Conservation (phyloP, 2,797 vertebrate genomes). For the Clarias pachynema region DNA sequence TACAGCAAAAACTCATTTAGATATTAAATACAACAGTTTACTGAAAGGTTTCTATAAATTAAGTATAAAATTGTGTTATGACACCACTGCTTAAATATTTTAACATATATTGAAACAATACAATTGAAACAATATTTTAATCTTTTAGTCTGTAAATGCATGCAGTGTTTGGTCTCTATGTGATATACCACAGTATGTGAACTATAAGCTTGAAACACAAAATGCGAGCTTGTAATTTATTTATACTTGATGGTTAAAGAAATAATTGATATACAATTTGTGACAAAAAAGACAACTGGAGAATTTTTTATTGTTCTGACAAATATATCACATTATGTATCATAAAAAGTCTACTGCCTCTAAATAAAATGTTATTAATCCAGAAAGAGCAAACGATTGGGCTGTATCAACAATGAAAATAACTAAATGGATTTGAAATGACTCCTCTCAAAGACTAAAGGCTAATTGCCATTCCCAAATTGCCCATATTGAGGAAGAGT, state of each 20-base stretch:
- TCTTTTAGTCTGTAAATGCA: slow-evolving; percentile 15
- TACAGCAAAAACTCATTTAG: neutral
- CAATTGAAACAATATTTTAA: slow-evolving; percentile 1
- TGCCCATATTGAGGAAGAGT: no score
- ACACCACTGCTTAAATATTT: slow-evolving; percentile 40
- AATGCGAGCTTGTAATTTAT: neutral
- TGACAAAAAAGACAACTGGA: neutral
- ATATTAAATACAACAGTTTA: slow-evolving; percentile 13
- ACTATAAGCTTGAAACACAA: neutral
- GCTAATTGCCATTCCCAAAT: no score
- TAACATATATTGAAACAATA: neutral
- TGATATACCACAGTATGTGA: neutral
- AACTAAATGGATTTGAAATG: no score
- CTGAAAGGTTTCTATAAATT: slow-evolving; percentile 17
- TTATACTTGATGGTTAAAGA: neutral
- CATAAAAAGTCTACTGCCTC: no score
- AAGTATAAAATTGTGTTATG: slow-evolving; percentile 29
- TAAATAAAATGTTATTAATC: no score
- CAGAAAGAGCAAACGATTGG: no score
- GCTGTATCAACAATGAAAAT: no score
- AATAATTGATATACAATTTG: neutral
- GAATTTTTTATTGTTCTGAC: neutral
- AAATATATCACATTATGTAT: neutral
- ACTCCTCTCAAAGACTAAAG: no score
- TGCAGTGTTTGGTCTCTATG: neutral